Evolutionary conservation across 2,888 invertebrate genomes (phyloP).

Genomic region (Drosophila quinaria): DNA sequence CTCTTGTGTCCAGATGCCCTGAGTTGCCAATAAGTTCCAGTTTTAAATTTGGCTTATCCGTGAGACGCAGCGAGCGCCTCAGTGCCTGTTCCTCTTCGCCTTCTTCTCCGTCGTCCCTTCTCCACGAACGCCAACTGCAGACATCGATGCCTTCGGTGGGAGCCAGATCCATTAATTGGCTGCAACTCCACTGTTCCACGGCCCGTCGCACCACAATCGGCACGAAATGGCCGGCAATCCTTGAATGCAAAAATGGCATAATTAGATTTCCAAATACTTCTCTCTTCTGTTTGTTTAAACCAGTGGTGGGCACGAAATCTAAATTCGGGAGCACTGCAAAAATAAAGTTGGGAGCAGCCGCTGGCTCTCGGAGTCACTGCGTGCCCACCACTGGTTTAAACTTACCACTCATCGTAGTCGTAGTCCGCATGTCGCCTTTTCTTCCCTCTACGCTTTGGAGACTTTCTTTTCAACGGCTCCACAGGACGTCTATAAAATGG

Average conservation of each 20-base stretch:
- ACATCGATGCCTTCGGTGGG: constrained; percentile 17
- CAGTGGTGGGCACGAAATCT: too few relatives aligned
- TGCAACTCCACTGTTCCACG: constrained; percentile 36
- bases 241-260: constrained; percentile 19
- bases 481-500: constrained; percentile 25
- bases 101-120: background rate
- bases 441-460: constrained; percentile 1
- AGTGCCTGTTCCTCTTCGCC: constrained; percentile 1
- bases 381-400: too few relatives aligned
- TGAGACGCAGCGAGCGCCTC: constrained; percentile 41
- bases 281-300: background rate
- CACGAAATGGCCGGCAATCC: constrained; percentile 51
- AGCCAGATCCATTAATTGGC: constrained; percentile 44
- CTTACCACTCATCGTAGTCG: constrained; percentile 51
- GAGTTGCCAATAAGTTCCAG: constrained; percentile 29
- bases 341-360: too few relatives aligned
- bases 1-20: constrained; percentile 35
- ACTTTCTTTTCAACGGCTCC: constrained; percentile 29
- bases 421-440: constrained; percentile 24
- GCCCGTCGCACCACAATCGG: constrained; percentile 44
- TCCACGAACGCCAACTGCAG: constrained; percentile 48
- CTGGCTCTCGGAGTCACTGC: too few relatives aligned
- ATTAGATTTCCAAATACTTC: constrained; percentile 17
- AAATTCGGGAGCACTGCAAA: too few relatives aligned
- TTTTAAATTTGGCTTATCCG: constrained; percentile 39